These are phyloP conservation scores for Botia kubotai DNA, from an alignment of 2,797 vertebrate genomes.

Conservation along the genomic window DNA sequence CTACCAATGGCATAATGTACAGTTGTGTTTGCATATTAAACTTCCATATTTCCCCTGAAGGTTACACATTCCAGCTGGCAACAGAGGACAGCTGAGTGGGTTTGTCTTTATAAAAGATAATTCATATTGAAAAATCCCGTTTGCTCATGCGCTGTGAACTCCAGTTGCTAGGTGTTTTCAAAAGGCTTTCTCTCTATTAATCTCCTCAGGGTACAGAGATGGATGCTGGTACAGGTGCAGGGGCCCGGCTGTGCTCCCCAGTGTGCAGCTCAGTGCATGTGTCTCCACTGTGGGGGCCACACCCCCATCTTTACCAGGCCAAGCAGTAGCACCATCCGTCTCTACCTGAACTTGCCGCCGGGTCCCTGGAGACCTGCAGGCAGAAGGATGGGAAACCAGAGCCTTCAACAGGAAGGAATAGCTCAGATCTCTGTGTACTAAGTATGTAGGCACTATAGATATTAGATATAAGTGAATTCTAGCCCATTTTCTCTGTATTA, in stretches of 20 bases:
- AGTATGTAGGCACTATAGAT: conserved; percentile 10
- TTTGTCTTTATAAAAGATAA: conserved; percentile 33
- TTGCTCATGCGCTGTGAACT: conserved; percentile 20
- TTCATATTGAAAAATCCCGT: conserved; percentile 24
- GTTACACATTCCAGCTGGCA: background rate
- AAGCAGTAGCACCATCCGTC: conserved; percentile 76
- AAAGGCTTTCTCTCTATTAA: conserved; percentile 70
- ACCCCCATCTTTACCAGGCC: conserved; percentile 81
- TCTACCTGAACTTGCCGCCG: conserved; percentile 58
- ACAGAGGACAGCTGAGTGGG: conserved; percentile 19
- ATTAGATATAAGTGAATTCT: background rate
- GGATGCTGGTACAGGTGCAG: conserved; percentile 73
- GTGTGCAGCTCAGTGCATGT: conserved; percentile 75
- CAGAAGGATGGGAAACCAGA: background rate
- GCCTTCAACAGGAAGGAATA: background rate
- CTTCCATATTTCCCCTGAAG: background rate
- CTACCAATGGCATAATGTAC: background rate
- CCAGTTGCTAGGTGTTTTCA: conserved; percentile 58
- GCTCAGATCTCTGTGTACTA: background rate
- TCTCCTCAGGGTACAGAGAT: conserved; percentile 79
- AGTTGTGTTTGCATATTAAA: background rate
- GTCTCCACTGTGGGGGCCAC: conserved; percentile 73
- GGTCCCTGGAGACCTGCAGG: conserved; percentile 9
- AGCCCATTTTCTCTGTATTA: background rate
- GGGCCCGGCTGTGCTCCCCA: conserved; percentile 72